Conservation (phyloP, 2,113 vertebrate genomes). For the Gallinago media region DNA sequence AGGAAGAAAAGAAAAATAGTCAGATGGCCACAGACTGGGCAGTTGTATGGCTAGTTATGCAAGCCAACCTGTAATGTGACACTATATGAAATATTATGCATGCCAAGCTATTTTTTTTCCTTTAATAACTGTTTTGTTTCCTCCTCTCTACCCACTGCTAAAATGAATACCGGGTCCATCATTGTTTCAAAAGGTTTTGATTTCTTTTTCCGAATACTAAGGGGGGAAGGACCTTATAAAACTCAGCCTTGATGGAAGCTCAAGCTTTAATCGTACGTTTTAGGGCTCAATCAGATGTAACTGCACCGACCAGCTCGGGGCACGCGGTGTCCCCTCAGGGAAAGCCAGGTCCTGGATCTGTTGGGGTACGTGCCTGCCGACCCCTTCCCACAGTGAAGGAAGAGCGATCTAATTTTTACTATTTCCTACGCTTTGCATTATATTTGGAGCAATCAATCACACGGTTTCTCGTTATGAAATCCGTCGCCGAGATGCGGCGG, state of each 20-base stretch:
- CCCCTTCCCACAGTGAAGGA: neutral
- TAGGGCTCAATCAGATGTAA: neutral
- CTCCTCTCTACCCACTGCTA: neutral
- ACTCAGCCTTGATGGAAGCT: neutral
- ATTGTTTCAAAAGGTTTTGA: neutral
- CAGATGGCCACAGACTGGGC: neutral
- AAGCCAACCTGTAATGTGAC: constrained; percentile 26
- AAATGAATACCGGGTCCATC: neutral
- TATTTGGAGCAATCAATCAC: neutral
- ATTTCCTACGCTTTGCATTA: neutral
- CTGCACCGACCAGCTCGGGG: neutral
- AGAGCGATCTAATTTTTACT: neutral
- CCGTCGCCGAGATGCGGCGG: neutral
- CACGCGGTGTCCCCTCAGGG: neutral
- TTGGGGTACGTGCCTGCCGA: neutral
- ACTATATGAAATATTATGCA: constrained; percentile 67
- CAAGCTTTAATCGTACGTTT: neutral
- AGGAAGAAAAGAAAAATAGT: constrained; percentile 23
- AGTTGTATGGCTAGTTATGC: constrained; percentile 22
- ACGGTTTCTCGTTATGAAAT: neutral
- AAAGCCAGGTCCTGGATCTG: neutral
- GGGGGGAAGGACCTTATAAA: neutral
- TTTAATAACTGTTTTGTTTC: neutral
- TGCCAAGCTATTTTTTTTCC: constrained; percentile 20
- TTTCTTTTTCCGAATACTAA: neutral